Evolutionary conservation across 1,140 invertebrate species (phyloP).

Genomic region (Temnothorax nylanderi): DNA sequence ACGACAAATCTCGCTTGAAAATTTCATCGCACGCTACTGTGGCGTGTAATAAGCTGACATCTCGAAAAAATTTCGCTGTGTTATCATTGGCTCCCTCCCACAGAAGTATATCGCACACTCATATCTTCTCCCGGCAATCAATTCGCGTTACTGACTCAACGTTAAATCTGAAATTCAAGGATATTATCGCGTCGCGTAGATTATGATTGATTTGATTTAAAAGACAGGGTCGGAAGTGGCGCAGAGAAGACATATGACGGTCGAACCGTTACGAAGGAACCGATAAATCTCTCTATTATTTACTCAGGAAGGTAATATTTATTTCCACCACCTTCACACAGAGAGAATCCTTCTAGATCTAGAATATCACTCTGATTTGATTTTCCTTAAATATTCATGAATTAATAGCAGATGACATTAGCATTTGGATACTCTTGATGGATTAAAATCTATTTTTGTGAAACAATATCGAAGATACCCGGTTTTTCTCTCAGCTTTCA

Average conservation of each 20-base stretch:
- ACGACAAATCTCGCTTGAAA: conserved; percentile 44
- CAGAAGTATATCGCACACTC: neutral
- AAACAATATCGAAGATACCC: conserved; percentile 21
- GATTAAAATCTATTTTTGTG: neutral
- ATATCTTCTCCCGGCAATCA: conserved; percentile 28
- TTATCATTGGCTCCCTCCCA: neutral
- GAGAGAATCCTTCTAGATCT: neutral
- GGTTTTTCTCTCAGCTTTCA: conserved; percentile 10
- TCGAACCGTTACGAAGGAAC: neutral
- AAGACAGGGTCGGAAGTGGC: conserved; percentile 43
- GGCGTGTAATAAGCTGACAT: conserved; percentile 29
- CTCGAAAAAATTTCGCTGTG: conserved; percentile 36
- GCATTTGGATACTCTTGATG: neutral
- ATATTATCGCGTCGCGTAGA: conserved; percentile 51
- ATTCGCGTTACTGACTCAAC: conserved; percentile 52
- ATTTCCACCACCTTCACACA: neutral
- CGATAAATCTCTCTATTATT: conserved; percentile 31
- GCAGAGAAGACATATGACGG: neutral
- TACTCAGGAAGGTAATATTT: neutral
- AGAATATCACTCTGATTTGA: neutral
- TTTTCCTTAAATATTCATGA: neutral
- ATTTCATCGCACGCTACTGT: neutral
- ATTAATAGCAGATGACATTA: neutral
- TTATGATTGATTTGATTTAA: conserved; percentile 58
- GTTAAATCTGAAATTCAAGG: conserved; percentile 44